A percentile compares a stretch with the other conserved stretches of the same genome.
Conservation (phyloP, 2,797 vertebrate genomes). For the Karalla daura region DNA sequence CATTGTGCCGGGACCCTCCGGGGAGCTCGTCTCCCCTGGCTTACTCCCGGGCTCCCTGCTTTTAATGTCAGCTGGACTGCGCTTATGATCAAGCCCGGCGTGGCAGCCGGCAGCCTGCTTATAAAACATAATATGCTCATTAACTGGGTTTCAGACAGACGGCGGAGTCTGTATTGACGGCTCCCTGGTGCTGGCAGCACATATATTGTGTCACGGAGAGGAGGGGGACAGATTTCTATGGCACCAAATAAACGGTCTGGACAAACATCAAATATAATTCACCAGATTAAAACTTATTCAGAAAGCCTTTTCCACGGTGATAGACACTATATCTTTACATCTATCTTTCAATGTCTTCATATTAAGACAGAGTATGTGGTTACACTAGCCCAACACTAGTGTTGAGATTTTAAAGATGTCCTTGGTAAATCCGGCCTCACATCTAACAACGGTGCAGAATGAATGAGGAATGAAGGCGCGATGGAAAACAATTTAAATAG, state of each 20-base stretch:
- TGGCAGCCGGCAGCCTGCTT: conserved; percentile 50
- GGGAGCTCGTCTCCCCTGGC: conserved; percentile 31
- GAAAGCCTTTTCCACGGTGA: neutral
- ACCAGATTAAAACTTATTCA: no score
- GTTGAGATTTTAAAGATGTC: conserved; percentile 8
- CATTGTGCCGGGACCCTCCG: conserved; percentile 39
- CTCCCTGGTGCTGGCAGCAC: neutral
- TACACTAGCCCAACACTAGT: neutral
- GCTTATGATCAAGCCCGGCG: conserved; percentile 45
- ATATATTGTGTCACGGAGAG: neutral
- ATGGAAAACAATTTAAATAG: conserved; percentile 28
- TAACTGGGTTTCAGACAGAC: conserved; percentile 18
- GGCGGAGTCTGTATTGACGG: neutral
- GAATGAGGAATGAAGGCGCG: conserved; percentile 10
- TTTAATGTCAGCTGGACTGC: conserved; percentile 40
- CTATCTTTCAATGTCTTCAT: no score
- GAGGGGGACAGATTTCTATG: neutral
- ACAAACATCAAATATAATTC: no score
- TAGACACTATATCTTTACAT: no score
- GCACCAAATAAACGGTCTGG: neutral
- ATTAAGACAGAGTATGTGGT: no score
- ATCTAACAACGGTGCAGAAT: neutral
- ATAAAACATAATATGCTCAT: conserved; percentile 56
- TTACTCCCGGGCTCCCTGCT: conserved; percentile 51
- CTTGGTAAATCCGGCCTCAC: conserved; percentile 3